Base-by-base conservation (phyloP, 2,888 invertebrate species). In the Thecocarcelia acutangulata region DNA sequence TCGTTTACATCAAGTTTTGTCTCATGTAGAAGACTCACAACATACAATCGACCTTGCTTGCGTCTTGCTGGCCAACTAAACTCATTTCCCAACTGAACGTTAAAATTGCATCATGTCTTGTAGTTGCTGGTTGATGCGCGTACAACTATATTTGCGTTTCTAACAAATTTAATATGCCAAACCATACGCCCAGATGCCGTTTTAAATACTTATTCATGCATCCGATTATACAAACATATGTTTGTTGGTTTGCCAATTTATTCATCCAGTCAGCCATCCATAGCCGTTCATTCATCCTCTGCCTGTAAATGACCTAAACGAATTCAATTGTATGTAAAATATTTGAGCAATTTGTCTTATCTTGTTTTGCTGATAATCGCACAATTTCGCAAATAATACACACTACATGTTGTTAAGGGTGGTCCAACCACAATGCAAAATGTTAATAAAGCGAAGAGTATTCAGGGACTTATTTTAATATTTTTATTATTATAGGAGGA, bases 171-270 rank as follows among this genome's bases (percentile, higher is more conserved):
- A 61, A 19, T 73, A 73, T 73, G 42, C 72, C 61, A 11, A 52
- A n/a, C 72, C 72, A 61, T 61, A 11, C 19, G 11, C 13, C 42
- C 11, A 13, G 28, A 50, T 61, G 59, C 17, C 46, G 15, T 40
- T 48, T 59, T 24, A 24, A 70, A 63, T 63, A n/a, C n/a, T n/a
- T n/a, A 63, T 33, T 52, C 33, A 73, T 73, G 52, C 42, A 61
- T 72, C 17, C 50, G 17, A 12, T 24, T 6, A 46, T n/a, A n/a
- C n/a, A n/a, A n/a, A n/a, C n/a, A n/a, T n/a, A n/a, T n/a, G n/a
- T 21, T n/a, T 8, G 21, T 33, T 19, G 21, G 54, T 42, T 24
- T n/a, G 33, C n/a, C 17, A 28, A 17, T 33, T 33, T 12, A 63
- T 2, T 11, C 11, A 37, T 12, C 17, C 28, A 15, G 17, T 17